These are phyloP conservation scores for Coregonus clupeaformis DNA, from an alignment of 2,113 vertebrate genomes.

Conservation along the genomic window DNA sequence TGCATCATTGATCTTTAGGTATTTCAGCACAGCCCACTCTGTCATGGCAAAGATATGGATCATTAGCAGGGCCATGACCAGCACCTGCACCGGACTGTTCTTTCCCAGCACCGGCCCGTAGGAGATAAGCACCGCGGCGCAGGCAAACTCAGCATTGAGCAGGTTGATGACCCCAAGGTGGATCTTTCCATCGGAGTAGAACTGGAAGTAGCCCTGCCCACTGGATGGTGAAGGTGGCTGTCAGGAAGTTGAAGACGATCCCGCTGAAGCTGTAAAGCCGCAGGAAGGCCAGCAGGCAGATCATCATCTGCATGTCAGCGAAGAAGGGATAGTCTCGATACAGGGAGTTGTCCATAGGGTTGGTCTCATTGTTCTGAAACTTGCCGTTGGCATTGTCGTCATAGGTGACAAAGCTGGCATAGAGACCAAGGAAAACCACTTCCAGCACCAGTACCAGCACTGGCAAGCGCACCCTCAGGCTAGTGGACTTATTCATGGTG, in stretches of 20 bases:
- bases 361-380: slow-evolving; percentile 50
- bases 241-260: slow-evolving; percentile 81
- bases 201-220: slow-evolving; percentile 82
- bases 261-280: slow-evolving; percentile 76
- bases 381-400: slow-evolving; percentile 61
- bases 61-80: slow-evolving; percentile 76
- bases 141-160: slow-evolving; percentile 77
- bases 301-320: slow-evolving; percentile 82
- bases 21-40: slow-evolving; percentile 74
- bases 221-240: slow-evolving; percentile 77
- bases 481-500: slow-evolving; percentile 51
- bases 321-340: slow-evolving; percentile 77
- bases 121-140: slow-evolving; percentile 80
- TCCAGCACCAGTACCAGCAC: slow-evolving; percentile 71
- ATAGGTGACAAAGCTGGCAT: slow-evolving; percentile 73
- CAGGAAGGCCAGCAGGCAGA: slow-evolving; percentile 81
- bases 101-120: slow-evolving; percentile 80
- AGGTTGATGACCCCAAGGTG: slow-evolving; percentile 74
- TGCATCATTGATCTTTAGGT: slow-evolving; percentile 74
- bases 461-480: slow-evolving; percentile 66
- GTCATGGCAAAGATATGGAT: slow-evolving; percentile 71
- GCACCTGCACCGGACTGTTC: slow-evolving; percentile 79
- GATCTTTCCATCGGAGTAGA: slow-evolving; percentile 66
- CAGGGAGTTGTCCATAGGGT: slow-evolving; percentile 58
- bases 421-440: slow-evolving; percentile 65